Conservation (phyloP, 1,140 invertebrate species). For the Dinoponera quadriceps region DNA sequence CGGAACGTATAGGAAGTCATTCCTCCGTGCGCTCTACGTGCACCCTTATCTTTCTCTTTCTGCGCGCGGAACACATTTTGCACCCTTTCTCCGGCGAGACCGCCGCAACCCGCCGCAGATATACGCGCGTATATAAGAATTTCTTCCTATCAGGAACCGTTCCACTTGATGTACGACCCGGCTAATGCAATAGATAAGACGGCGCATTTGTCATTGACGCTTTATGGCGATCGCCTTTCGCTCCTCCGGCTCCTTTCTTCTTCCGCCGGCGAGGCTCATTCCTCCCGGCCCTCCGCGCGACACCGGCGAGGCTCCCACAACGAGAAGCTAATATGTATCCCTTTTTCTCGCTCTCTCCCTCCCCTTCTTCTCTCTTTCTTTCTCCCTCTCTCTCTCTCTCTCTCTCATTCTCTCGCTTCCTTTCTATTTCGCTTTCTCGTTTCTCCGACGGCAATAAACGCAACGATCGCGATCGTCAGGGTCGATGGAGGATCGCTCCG, state of each 20-base stretch:
- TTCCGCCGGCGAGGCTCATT: constrained; percentile 34
- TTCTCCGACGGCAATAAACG: background rate
- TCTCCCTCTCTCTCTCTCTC: background rate
- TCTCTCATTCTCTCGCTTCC: background rate
- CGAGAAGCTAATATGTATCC: constrained; percentile 2
- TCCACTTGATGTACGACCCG: constrained; percentile 59
- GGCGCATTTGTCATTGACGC: constrained; percentile 65
- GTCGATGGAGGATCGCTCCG: background rate
- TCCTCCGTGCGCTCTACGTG: constrained; percentile 11
- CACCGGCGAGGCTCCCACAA: background rate
- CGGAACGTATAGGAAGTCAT: constrained; percentile 29
- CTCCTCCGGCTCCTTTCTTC: constrained; percentile 36
- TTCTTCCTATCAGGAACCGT: constrained; percentile 60
- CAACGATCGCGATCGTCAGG: background rate
- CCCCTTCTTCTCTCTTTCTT: background rate
- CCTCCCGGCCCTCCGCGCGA: background rate
- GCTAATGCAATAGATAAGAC: constrained; percentile 65
- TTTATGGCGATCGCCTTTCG: constrained; percentile 60
- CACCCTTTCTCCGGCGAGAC: constrained; percentile 4
- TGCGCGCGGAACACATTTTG: constrained; percentile 27
- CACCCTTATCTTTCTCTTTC: constrained; percentile 52
- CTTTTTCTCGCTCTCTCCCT: background rate
- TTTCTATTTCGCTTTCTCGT: background rate
- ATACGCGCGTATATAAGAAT: constrained; percentile 59
- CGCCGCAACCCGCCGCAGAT: constrained; percentile 3